phyloP scores from a whole-genome alignment of 1,140 invertebrate genomes.

The Bombus turneri region DNA sequence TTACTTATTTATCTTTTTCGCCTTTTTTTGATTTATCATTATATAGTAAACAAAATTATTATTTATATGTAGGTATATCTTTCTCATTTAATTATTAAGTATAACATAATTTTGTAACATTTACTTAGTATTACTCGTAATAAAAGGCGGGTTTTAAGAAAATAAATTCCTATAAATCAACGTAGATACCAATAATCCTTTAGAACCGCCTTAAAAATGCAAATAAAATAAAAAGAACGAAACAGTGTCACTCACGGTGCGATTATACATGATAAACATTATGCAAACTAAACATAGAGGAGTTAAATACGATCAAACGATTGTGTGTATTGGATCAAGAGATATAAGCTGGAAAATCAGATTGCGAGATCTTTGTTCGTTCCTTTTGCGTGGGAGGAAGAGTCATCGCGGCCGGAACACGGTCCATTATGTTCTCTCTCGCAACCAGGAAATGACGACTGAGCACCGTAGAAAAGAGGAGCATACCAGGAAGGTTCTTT shows the following conservation, averaged over 20 bases:
- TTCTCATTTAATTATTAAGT: no score
- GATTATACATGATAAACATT: background rate
- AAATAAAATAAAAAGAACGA: background rate
- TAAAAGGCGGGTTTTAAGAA: background rate
- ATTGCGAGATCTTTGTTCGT: conserved; percentile 39
- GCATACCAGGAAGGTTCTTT: background rate
- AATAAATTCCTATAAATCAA: background rate
- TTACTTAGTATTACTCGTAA: no score
- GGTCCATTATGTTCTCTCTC: conserved; percentile 47
- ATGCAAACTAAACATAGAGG: background rate
- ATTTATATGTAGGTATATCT: no score
- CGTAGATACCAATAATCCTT: background rate
- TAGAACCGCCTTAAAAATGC: background rate
- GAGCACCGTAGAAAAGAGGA: conserved; percentile 23
- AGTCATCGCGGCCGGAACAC: conserved; percentile 66
- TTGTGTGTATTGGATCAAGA: background rate
- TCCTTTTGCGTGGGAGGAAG: conserved; percentile 39
- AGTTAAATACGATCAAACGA: background rate
- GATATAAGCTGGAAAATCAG: conserved; percentile 18
- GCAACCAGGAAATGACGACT: conserved; percentile 69
- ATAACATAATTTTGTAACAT: no score
- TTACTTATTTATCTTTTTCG: no score
- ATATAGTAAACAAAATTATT: no score
- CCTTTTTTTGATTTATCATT: no score
- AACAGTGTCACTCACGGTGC: background rate